Evolutionary conservation across 1,140 invertebrate species (phyloP), one percentile per base, ranked within the genome.

Genomic region (Habropoda laboriosa): DNA sequence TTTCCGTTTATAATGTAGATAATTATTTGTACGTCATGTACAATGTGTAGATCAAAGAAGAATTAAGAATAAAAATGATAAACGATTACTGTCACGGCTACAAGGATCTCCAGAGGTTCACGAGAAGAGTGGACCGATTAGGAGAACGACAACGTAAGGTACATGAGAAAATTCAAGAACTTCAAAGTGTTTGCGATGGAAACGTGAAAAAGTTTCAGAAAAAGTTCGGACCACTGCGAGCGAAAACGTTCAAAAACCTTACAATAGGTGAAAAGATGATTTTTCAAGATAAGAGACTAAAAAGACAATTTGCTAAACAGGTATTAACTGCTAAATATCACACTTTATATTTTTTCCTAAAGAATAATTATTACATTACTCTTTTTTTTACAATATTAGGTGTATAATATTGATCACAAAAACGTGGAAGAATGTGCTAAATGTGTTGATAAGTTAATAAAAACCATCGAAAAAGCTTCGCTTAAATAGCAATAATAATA

Each of bases 171-270:
- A 74, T 90, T 40, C 72, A 85, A 24, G 38, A 79, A 16, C 57
- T 90, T 2, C 87, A 88, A 13, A 35, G 47, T 10, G 6, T 72
- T 5, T 79, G 49, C 27, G 61, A 60, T 27, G 76, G 68, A 1
- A 40, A 88, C 32, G 16, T 55, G 1, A 79, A 81, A n/a, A 85
- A 82, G 35, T 90, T 87, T 2, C 61, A 58, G 32, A 77, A 66
- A 12, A 88, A 87, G 49, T 81, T 90, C 8, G 83, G 80, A 2
- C 78, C 75, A 7, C 35, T 90, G 35, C 63, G 89, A 32, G 7
- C 58, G 7, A 80, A 85, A 35, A 87, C 89, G 10, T 88, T 89
- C 35, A 55, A 76, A 2, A 90, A 90, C 55, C 63, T 89, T 1
- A 51, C 57, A 18, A 74, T 16, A 0, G 71, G 83, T 0, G 89